These are phyloP conservation scores for Melanotaenia pygmaea DNA, from an alignment of 2,797 vertebrate species.

Conservation along the genomic window DNA sequence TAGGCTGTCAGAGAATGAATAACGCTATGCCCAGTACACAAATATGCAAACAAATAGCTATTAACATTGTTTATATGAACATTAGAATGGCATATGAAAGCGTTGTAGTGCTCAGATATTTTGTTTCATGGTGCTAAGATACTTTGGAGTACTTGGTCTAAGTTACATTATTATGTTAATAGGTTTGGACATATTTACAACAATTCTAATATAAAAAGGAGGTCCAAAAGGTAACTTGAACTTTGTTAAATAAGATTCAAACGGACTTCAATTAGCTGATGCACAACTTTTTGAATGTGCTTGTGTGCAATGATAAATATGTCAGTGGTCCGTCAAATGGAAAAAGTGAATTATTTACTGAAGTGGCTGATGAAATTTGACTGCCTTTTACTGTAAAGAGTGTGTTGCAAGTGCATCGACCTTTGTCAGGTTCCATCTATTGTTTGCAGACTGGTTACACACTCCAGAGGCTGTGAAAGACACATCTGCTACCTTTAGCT, in stretches of 20 bases:
- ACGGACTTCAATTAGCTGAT: conserved; percentile 42
- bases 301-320: conserved; percentile 15
- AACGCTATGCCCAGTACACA: conserved; percentile 17
- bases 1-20: conserved; percentile 27
- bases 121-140: conserved; percentile 39
- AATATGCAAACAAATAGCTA: neutral
- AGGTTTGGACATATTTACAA: conserved; percentile 74
- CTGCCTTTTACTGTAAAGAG: conserved; percentile 64
- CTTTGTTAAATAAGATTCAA: conserved; percentile 70
- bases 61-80: neutral
- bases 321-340: conserved; percentile 20
- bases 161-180: conserved; percentile 72
- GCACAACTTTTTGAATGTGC: conserved; percentile 13
- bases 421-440: conserved; percentile 86
- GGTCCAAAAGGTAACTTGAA: conserved; percentile 71
- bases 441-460: conserved; percentile 85
- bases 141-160: conserved; percentile 34
- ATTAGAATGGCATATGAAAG: conserved; percentile 23
- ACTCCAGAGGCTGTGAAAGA: conserved; percentile 83
- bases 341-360: conserved; percentile 47
- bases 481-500: conserved; percentile 81
- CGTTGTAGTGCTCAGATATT: conserved; percentile 26
- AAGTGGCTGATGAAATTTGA: conserved; percentile 50
- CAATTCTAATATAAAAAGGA: conserved; percentile 66
- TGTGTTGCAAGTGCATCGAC: conserved; percentile 77